These are phyloP conservation scores for Drosophila mettleri DNA, from an alignment of 2,888 invertebrate genomes.

Conservation along the genomic window DNA sequence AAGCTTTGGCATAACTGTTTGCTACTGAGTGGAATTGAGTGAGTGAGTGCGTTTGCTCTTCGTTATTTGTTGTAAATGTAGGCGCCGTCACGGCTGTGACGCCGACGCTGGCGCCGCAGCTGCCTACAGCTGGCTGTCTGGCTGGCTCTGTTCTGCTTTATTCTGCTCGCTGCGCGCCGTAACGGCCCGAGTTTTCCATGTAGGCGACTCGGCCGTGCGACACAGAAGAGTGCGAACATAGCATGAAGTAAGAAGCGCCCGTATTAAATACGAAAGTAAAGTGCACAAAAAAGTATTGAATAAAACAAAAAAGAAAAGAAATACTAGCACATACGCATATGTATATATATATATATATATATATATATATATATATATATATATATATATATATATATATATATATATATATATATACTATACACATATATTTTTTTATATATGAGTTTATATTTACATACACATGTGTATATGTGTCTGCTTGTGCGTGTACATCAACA, in stretches of 20 bases:
- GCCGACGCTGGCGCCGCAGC: slow-evolving; percentile 49
- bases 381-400: slow-evolving; percentile 12
- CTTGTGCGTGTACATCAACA: slow-evolving; percentile 20
- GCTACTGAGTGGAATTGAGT: slow-evolving; percentile 18
- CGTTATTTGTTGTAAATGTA: slow-evolving; percentile 45
- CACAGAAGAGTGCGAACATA: slow-evolving; percentile 84
- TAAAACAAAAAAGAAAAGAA: slow-evolving; percentile 48
- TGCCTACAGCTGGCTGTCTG: slow-evolving; percentile 44
- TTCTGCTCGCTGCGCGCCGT: slow-evolving; percentile 37
- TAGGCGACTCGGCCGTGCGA: slow-evolving; percentile 84
- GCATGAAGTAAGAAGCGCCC: slow-evolving; percentile 82
- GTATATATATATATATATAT: slow-evolving; percentile 2
- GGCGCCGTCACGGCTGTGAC: slow-evolving; percentile 50
- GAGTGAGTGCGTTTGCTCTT: slow-evolving; percentile 37
- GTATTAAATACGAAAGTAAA: slow-evolving; percentile 70
- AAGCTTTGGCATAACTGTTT: slow-evolving; percentile 35
- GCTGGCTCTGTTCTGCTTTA: neutral
- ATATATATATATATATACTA: neutral
- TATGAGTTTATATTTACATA: neutral
- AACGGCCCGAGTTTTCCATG: slow-evolving; percentile 78
- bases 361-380: slow-evolving; percentile 8
- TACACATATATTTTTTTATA: slow-evolving; percentile 13
- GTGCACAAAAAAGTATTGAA: slow-evolving; percentile 73
- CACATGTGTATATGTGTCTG: neutral
- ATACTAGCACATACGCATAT: slow-evolving; percentile 41